phyloP scores from a whole-genome alignment of 2,888 invertebrate species.

The Diachrysia chrysitis region DNA sequence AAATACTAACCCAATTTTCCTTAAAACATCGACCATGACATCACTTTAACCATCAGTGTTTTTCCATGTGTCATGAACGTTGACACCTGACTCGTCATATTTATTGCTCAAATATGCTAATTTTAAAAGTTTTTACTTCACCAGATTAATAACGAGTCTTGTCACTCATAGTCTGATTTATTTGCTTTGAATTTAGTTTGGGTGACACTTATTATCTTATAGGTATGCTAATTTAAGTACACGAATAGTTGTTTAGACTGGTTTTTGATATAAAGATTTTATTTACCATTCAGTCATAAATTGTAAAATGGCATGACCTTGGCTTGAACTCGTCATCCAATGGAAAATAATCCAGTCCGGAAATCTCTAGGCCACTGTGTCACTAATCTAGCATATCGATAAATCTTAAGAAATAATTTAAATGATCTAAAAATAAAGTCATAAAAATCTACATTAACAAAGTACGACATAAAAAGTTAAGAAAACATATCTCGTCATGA shows the following conservation, averaged over 20 bases:
- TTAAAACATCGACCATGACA: constrained; percentile 44
- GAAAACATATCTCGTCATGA: constrained; percentile 40
- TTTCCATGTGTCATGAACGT: constrained; percentile 53
- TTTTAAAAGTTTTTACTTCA: constrained; percentile 38
- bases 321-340: neutral
- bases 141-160: constrained; percentile 49
- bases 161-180: constrained; percentile 55
- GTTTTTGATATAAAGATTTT: neutral
- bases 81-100: constrained; percentile 50
- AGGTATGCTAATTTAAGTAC: neutral
- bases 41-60: constrained; percentile 53
- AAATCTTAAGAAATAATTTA: neutral
- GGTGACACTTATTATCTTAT: neutral
- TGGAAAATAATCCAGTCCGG: neutral
- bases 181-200: constrained; percentile 10
- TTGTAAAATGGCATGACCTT: neutral
- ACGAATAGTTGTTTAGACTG: neutral
- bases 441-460: constrained; percentile 28
- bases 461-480: constrained; percentile 33
- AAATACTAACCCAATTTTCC: constrained; percentile 43
- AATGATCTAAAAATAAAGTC: constrained; percentile 25
- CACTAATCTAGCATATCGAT: neutral
- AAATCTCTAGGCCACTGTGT: constrained; percentile 4
- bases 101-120: constrained; percentile 55
- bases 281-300: neutral